Evolutionary conservation across 1,140 invertebrate genomes (phyloP), one percentile per base, ranked within the genome.

Genomic region (Rhyzopertha dominica): DNA sequence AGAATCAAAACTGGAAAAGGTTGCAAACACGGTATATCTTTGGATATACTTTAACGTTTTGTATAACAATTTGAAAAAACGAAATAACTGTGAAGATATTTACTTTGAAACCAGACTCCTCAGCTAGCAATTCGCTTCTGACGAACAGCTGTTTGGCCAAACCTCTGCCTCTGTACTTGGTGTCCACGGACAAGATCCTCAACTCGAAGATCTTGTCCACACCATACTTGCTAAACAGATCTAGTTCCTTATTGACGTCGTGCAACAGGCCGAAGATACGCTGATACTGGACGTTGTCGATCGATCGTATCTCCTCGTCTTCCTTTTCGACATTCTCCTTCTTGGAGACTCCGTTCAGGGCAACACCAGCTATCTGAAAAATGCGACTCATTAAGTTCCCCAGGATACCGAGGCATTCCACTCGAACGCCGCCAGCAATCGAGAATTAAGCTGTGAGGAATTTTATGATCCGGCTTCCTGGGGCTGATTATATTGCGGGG

Each of bases 181-280:
- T 71, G 43, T 84, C 80, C 4, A 88, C 84, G 18, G 83, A 85
- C 7, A 90, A 76, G 47, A 90, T 87, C 31, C 85, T 73, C 50
- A 83, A 80, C 62, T 90, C 86, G 53, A 90, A 83, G n/a, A 87
- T 75, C 42, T 79, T 74, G 20, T 84, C 78, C 3, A 86, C 79
- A 31, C 75, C 61, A 63, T 80, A 85, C 35, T 74, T 78, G 2
- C 53, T 53, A 56, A 82, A 84, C 2, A 84, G 59, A 67, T 84
- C 72, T 23, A 78, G 51, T 40, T 74, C 72, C 24, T 77, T 65
- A 49, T 81, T 84, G 14, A 78, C 61, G n/a, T 70, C 71, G 53
- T 81, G 77, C 4, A 85, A 65, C 25, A 84, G 60, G 14, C 74
- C 70, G 52, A 84, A 82, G 43, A 84, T 84, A 47, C 71, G 76